Percentiles rank a stretch among this genome's conserved stretches.
Evolutionary conservation across 2,113 vertebrate genomes (phyloP).

Genomic region (Cairina moschata): DNA sequence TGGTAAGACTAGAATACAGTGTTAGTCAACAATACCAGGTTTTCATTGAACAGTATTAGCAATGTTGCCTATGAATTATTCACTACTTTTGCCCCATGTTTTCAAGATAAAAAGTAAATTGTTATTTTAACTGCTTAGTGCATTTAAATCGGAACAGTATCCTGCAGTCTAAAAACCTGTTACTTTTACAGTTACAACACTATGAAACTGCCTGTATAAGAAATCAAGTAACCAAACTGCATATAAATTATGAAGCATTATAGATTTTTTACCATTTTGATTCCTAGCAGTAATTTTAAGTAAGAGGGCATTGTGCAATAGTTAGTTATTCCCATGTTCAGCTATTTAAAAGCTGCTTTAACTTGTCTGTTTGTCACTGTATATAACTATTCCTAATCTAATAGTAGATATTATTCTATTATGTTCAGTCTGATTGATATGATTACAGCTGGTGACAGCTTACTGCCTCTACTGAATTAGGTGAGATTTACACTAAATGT

Average conservation of each 20-base stretch:
- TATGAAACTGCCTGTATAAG: conserved; percentile 81
- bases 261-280: conserved; percentile 68
- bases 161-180: conserved; percentile 63
- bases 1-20: conserved; percentile 59
- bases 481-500: conserved; percentile 67
- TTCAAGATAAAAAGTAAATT: conserved; percentile 34
- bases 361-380: conserved; percentile 82
- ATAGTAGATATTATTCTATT: conserved; percentile 80
- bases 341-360: conserved; percentile 84
- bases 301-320: conserved; percentile 88
- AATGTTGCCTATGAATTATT: conserved; percentile 45
- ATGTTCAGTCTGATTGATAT: conserved; percentile 74
- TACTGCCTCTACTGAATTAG: conserved; percentile 78
- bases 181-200: conserved; percentile 74
- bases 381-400: conserved; percentile 80
- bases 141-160: conserved; percentile 68
- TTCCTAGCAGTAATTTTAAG: conserved; percentile 81
- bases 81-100: conserved; percentile 63
- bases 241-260: conserved; percentile 76
- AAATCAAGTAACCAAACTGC: conserved; percentile 79
- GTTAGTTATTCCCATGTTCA: conserved; percentile 80
- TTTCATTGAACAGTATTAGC: conserved; percentile 64
- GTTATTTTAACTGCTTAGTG: conserved; percentile 64
- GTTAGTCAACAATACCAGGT: conserved; percentile 57
- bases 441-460: conserved; percentile 75